A percentile compares a stretch with the other conserved stretches of the same genome.
These are phyloP conservation scores for Enteromius anoplus DNA, from an alignment of 2,797 vertebrate genomes.

Conservation along the genomic window DNA sequence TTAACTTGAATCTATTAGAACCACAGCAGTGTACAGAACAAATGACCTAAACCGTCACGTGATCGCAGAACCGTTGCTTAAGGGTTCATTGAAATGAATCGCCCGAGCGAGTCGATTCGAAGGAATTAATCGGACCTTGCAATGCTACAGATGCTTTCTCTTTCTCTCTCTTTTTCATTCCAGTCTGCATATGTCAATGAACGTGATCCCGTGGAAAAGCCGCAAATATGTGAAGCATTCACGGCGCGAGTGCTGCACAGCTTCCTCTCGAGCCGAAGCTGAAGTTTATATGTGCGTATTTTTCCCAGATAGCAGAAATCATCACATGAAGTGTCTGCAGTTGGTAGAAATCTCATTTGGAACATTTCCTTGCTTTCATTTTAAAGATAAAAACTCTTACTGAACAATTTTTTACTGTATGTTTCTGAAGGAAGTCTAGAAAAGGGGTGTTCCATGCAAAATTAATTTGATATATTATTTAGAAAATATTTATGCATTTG, in stretches of 20 bases:
- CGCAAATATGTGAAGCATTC: slow-evolving; percentile 30
- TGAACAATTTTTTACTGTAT: neutral
- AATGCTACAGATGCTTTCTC: neutral
- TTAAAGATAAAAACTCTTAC: neutral
- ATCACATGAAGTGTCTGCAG: neutral
- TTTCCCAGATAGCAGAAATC: too few relatives aligned
- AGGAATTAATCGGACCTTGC: neutral
- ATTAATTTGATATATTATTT: neutral
- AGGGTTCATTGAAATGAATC: neutral
- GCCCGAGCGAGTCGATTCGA: neutral
- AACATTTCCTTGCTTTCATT: neutral
- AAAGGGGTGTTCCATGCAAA: neutral
- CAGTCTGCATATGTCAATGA: slow-evolving; percentile 14
- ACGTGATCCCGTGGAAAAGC: slow-evolving; percentile 26
- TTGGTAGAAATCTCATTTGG: neutral
- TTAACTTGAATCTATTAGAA: neutral
- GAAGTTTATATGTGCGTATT: neutral
- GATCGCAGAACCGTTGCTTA: neutral
- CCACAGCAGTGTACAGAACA: neutral
- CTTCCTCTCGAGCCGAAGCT: neutral
- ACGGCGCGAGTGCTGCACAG: neutral
- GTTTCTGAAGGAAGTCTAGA: neutral
- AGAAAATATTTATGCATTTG: neutral
- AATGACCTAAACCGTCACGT: neutral
- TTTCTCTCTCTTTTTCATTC: neutral